phyloP scores from a whole-genome alignment of 2,888 invertebrate genomes.

The Leptinotarsa rubiginosa region DNA sequence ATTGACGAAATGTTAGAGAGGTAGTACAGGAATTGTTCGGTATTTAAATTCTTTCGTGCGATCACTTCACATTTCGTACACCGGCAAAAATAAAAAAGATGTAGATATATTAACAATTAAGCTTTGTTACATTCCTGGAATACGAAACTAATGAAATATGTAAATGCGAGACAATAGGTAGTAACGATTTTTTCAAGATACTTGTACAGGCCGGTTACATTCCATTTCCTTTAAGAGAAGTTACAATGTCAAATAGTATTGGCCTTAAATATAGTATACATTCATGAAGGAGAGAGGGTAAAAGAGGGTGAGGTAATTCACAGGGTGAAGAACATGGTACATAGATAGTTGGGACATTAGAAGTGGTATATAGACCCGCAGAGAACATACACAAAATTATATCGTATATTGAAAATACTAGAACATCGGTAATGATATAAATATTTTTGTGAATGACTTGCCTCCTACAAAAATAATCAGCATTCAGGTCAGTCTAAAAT shows the following conservation, averaged over 20 bases:
- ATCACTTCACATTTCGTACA: not conserved
- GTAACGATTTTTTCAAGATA: conserved; percentile 44
- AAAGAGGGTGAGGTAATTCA: not conserved
- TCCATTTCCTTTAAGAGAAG: conserved; percentile 8
- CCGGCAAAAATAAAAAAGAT: conserved; percentile 29
- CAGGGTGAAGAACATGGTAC: too few species aligned
- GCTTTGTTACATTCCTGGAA: conserved; percentile 50
- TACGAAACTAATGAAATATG: conserved; percentile 54
- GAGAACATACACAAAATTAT: too few species aligned
- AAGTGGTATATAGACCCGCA: too few species aligned
- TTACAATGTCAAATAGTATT: conserved; percentile 7
- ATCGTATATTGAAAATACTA: too few species aligned
- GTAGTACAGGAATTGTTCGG: conserved; percentile 8
- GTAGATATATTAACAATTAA: conserved; percentile 48
- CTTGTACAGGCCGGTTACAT: conserved; percentile 23
- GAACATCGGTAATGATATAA: too few species aligned
- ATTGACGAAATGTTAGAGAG: conserved; percentile 4
- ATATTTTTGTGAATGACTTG: too few species aligned
- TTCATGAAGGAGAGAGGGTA: not conserved
- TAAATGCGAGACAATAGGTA: conserved; percentile 52
- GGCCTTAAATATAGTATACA: not conserved
- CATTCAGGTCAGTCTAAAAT: too few species aligned
- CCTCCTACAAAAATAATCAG: too few species aligned
- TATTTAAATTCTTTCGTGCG: conserved; percentile 2
- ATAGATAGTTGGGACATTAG: too few species aligned